Base-by-base conservation (phyloP, 2,888 invertebrate species). In the Lithodes maja region DNA sequence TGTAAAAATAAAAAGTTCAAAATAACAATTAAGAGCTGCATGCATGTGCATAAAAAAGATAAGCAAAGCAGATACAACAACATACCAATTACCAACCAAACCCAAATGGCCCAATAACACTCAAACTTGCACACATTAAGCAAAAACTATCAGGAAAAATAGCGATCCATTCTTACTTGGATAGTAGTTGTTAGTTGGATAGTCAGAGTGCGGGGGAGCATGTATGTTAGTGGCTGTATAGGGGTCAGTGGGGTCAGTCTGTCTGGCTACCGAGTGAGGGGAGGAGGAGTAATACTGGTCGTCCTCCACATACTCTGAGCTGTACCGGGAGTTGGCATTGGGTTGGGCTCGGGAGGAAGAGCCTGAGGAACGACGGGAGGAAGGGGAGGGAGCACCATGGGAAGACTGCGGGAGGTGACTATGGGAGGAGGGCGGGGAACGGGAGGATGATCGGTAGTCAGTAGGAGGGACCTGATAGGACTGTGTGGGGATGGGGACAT, bases 141-240 rank as follows among this genome's bases (percentile, higher is more conserved):
- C 33, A 33, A 33, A 75, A 86, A 9, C 53, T 12, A 81, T 12
- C 5, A 75, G 75, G 15, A 69, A 53, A 12, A 78, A 80, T 84
- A 83, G 17, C 78, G 49, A 53, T 53, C 9, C 50, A 49, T 89
- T 55, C 88, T 89, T 89, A 89, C 88, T 89, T 89, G 88, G 84
- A 85, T 89, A 85, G 75, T 89, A 84, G 88, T 78, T 85, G 85
- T 89, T 89, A 89, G 84, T 85, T 50, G 85, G 80, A 75, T 85
- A 89, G 81, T 86, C 54, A 68, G 81, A 55, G 50, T 74, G 81
- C 74, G 86, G 81, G 61, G 86, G 71, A 81, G 81, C 61, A 68
- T 85, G 84, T 81, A 74, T 85, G 85, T 89, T 89, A 89, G 88
- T 89, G 75, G 74, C 81, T 53, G 88, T 50, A 85, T 89, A 85